Evolutionary conservation across 2,113 vertebrate genomes (phyloP).

Genomic region (Peucedramus taeniatus): DNA sequence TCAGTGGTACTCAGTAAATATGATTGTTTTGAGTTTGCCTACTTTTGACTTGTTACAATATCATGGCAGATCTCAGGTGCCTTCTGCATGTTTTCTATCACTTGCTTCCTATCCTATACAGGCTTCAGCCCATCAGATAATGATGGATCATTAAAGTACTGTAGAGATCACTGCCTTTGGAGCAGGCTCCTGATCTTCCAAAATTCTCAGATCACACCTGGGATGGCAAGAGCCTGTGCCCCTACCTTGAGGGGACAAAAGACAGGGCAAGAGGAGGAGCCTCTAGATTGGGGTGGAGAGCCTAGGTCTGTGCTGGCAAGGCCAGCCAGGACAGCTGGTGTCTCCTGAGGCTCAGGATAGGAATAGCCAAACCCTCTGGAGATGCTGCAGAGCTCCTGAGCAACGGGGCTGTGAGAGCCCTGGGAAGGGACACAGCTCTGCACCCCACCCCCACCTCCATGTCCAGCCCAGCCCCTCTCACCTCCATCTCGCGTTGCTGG

Average conservation of each 20-base stretch:
- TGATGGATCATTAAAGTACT: rapidly evolving
- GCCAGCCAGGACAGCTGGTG: not conserved
- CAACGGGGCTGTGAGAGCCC: not conserved
- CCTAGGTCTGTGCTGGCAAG: not conserved
- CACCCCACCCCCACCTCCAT: not conserved
- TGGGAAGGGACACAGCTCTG: not conserved
- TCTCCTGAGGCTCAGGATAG: not conserved
- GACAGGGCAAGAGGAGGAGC: not conserved
- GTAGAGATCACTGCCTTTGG: rapidly evolving
- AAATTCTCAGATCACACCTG: rapidly evolving
- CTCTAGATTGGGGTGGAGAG: not conserved
- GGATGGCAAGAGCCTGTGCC: not conserved
- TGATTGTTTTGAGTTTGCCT: not conserved
- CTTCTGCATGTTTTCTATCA: not conserved
- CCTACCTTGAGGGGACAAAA: rapidly evolving
- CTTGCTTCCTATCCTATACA: not conserved
- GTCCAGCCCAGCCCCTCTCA: not conserved
- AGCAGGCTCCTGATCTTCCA: not conserved
- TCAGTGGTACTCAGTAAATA: not conserved
- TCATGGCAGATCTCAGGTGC: not conserved
- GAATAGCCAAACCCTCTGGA: not conserved
- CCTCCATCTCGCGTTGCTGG: conserved; percentile 87
- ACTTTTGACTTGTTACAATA: rapidly evolving
- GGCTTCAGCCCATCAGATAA: not conserved
- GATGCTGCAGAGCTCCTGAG: not conserved